phyloP scores from a whole-genome alignment of 2,113 vertebrate genomes.

The Chionomys nivalis region DNA sequence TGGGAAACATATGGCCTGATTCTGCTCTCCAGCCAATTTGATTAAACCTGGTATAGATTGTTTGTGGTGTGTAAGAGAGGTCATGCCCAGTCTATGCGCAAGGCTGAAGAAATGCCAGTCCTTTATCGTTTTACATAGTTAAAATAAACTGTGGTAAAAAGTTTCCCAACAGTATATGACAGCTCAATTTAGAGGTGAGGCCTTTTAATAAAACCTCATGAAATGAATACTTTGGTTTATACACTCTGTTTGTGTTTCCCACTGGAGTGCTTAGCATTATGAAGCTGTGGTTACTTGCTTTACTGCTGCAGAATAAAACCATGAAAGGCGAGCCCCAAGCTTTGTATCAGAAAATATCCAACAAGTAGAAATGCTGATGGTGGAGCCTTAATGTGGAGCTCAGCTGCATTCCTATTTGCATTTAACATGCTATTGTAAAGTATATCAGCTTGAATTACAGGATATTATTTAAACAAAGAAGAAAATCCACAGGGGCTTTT shows the following conservation, averaged over 20 bases:
- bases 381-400: constrained; percentile 82
- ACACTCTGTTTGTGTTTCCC: constrained; percentile 88
- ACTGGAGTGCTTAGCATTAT: constrained; percentile 85
- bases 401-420: constrained; percentile 82
- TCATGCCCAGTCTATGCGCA: constrained; percentile 79
- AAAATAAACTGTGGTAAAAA: constrained; percentile 88
- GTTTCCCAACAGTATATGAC: constrained; percentile 86
- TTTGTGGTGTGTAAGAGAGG: constrained; percentile 83
- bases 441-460: constrained; percentile 84
- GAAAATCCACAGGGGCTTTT: constrained; percentile 82
- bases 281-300: constrained; percentile 82
- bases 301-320: constrained; percentile 79
- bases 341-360: constrained; percentile 81
- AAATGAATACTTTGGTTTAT: constrained; percentile 88
- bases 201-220: constrained; percentile 89
- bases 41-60: constrained; percentile 85
- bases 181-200: constrained; percentile 91
- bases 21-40: constrained; percentile 85
- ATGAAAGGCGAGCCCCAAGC: constrained; percentile 75
- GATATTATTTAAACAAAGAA: constrained; percentile 88
- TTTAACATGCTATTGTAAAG: constrained; percentile 82
- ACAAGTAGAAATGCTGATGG: constrained; percentile 80
- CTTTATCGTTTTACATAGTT: constrained; percentile 86
- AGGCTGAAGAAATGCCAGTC: constrained; percentile 85
- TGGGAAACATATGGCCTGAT: constrained; percentile 78